Evolutionary conservation across 2,797 vertebrate genomes (phyloP).

Genomic region (Spinus olivaceus): DNA sequence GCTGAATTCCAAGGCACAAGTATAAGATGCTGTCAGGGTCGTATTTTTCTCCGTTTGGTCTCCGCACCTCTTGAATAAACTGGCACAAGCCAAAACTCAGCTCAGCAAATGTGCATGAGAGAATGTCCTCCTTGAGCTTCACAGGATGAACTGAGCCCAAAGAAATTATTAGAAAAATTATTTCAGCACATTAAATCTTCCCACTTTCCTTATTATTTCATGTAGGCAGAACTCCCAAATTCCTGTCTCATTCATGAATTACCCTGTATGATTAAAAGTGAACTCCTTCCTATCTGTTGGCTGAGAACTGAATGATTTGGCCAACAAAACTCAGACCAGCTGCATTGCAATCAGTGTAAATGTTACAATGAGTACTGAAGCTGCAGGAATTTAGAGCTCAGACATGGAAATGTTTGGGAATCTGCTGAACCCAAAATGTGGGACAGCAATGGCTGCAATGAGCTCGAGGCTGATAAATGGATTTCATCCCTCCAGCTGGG

Average conservation of each 20-base stretch:
- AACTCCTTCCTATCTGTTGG: neutral
- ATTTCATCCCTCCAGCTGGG: slow-evolving; percentile 10
- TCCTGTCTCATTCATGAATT: neutral
- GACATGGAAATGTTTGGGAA: neutral
- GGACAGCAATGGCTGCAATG: neutral
- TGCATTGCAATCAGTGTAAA: neutral
- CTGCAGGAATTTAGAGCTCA: neutral
- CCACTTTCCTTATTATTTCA: neutral
- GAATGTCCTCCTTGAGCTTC: slow-evolving; percentile 90
- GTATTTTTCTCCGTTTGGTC: slow-evolving; percentile 90
- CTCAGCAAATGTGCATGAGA: slow-evolving; percentile 91
- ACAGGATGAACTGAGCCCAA: slow-evolving; percentile 80
- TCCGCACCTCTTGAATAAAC: slow-evolving; percentile 89
- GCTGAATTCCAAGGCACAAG: slow-evolving; percentile 98
- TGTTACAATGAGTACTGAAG: neutral
- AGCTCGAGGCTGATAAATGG: neutral
- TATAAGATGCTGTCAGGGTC: slow-evolving; percentile 93
- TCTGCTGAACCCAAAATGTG: neutral
- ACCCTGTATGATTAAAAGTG: neutral
- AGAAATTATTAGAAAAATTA: neutral
- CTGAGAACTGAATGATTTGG: neutral
- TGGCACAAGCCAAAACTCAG: slow-evolving; percentile 93
- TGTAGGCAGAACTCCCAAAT: neutral
- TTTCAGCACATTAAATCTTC: neutral
- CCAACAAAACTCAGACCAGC: neutral